Conservation (phyloP, 2,113 vertebrate genomes). For the Campylomormyrus numenius region DNA sequence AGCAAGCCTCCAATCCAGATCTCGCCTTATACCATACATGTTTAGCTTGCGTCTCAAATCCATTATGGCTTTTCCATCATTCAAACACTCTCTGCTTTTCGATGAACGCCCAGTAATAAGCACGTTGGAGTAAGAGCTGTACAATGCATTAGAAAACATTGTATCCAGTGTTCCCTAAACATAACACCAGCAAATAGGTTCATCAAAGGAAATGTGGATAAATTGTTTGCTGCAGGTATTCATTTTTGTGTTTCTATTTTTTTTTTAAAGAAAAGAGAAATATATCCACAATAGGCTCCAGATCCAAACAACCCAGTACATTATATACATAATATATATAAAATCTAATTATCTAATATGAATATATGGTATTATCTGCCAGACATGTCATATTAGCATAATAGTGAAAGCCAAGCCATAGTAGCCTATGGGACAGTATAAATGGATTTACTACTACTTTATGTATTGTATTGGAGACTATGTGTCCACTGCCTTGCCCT, state of each 20-base stretch:
- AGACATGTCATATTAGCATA: background rate
- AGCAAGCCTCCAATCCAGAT: slow-evolving; percentile 41
- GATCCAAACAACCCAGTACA: background rate
- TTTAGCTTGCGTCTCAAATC: background rate
- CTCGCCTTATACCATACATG: background rate
- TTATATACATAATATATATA: too few species aligned
- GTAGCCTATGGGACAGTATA: background rate
- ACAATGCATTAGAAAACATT: background rate
- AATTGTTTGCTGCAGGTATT: background rate
- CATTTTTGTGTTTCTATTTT: background rate
- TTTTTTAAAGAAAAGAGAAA: background rate
- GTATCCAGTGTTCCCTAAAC: background rate
- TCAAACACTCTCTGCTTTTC: background rate
- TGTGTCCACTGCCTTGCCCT: slow-evolving; percentile 32
- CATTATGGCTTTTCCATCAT: background rate
- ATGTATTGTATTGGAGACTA: slow-evolving; percentile 31
- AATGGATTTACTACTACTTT: background rate
- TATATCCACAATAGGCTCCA: background rate
- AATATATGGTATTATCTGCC: background rate
- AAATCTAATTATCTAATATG: too few species aligned
- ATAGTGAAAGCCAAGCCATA: background rate
- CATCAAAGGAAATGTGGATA: background rate
- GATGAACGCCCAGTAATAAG: background rate
- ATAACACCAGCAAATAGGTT: background rate
- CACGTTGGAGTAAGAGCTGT: background rate